Base-by-base conservation (phyloP, 2,113 vertebrate genomes). In the Cercocebus atys region DNA sequence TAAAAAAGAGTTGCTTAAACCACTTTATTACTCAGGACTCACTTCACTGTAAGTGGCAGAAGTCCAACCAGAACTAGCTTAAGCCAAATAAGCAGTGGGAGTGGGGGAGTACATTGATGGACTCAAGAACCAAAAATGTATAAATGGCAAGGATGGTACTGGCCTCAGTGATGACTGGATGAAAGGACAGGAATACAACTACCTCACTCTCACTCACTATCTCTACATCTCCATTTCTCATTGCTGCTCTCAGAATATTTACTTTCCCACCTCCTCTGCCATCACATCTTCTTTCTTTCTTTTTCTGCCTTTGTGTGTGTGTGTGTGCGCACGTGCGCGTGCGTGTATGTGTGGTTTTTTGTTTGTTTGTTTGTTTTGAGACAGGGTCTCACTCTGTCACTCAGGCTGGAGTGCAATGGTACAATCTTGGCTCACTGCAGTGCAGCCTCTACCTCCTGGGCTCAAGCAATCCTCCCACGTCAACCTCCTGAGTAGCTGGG, bases 241-340 rank as follows among this genome's bases (percentile, higher is more conserved):
- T 66, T 66, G 43, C 52, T 92, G 84, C 61, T 93, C 61, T 84
- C 66, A 30, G 16, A 88, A 78, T 43, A 52, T 61, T 88, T 57
- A 75, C 68, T 94, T 82, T 83, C 76, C 76, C 76, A 64, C 23
- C 59, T 70, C 22, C 38, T 92, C 43, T 25, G 47, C 59, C 68
- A 40, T 78, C 70, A 70, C 27, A 30, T 64, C 30, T 64, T 64
- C 27, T 64, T 64, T 61, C 59, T 57, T 57, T 59, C 22, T 64
- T 64, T 64, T 64, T 27, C 27, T 64, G 61, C 11, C 12, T 64
- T 64, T 64, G 11, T 30, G 25, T 30, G 59, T 64, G 11, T 61
- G 59, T 64, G 25, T 1, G 16, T 6, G 52, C 0, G 47, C 0
- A 0, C 3, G 11, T 0, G 47, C 3, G 2, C 47, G 47, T 50